These are phyloP conservation scores for Chloroceryle aenea DNA, from an alignment of 2,113 vertebrate species.

Conservation along the genomic window DNA sequence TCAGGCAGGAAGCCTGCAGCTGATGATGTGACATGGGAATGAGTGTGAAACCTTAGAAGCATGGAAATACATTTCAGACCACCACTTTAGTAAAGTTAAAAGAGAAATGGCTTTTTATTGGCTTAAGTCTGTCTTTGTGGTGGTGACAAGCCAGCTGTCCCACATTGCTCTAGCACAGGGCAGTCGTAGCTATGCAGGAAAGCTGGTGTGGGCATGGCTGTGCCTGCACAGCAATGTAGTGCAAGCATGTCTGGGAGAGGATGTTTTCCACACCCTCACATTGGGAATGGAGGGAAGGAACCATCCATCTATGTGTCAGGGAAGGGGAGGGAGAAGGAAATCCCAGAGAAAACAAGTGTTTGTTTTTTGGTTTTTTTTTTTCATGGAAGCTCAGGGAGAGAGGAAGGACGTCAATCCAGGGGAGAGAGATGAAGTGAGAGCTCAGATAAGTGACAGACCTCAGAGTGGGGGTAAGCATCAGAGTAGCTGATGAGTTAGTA, in stretches of 20 bases:
- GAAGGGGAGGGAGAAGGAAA: neutral
- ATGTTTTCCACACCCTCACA: fast-evolving
- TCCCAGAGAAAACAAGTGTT: neutral
- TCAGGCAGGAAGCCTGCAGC: neutral
- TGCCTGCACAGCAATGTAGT: fast-evolving
- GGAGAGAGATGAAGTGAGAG: neutral
- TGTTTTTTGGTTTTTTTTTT: neutral
- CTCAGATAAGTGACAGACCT: neutral
- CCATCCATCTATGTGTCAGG: no score
- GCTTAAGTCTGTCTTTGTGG: neutral
- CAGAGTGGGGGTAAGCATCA: neutral
- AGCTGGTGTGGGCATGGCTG: neutral
- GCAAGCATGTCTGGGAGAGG: neutral
- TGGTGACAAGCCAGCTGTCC: neutral
- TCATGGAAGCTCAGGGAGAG: neutral
- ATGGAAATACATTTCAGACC: neutral
- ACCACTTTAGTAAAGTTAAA: neutral
- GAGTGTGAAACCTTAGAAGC: neutral
- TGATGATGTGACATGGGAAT: neutral
- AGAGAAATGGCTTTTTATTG: neutral
- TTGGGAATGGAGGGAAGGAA: neutral
- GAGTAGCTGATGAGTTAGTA: neutral
- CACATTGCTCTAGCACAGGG: neutral
- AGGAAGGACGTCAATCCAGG: neutral
- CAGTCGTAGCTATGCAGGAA: neutral